These are phyloP conservation scores for Nixonia krombeini DNA, from an alignment of 1,140 invertebrate species.

Conservation along the genomic window DNA sequence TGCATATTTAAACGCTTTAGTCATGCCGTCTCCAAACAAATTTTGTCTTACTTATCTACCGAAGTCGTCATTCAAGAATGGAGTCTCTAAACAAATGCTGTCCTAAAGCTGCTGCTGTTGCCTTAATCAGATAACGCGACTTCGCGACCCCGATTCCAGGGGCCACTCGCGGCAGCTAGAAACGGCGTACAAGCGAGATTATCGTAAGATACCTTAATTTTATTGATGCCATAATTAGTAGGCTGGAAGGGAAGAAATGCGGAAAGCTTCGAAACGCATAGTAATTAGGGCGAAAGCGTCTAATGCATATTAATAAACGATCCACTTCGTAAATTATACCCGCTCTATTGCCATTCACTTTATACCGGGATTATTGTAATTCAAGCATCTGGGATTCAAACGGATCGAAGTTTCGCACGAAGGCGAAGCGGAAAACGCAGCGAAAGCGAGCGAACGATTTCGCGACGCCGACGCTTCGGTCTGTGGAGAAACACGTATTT, in stretches of 20 bases:
- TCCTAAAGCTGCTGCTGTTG: conserved; percentile 29
- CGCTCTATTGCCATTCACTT: too few species aligned
- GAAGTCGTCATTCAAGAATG: conserved; percentile 39
- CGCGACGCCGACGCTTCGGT: too few species aligned
- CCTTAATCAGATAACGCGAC: conserved; percentile 36
- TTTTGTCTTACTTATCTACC: conserved; percentile 46
- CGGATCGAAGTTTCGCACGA: too few species aligned
- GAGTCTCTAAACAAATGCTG: conserved; percentile 49
- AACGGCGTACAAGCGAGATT: conserved; percentile 43
- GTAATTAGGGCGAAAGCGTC: too few species aligned
- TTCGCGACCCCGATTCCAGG: conserved; percentile 43
- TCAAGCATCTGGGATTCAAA: too few species aligned
- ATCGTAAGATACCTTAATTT: conserved; percentile 48
- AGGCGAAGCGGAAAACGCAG: too few species aligned
- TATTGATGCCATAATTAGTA: conserved; percentile 44
- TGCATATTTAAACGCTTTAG: too few species aligned
- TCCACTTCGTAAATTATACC: too few species aligned
- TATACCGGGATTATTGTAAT: too few species aligned
- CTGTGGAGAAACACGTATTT: too few species aligned
- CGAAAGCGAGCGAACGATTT: too few species aligned
- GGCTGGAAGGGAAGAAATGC: conserved; percentile 6
- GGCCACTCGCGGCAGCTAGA: conserved; percentile 38
- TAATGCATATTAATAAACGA: too few species aligned
- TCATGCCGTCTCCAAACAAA: conserved; percentile 14
- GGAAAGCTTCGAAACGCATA: not conserved